Evolutionary conservation across 2,113 vertebrate species (phyloP), one percentile per base, ranked within the genome.

Genomic region (Seriola aureovittata): DNA sequence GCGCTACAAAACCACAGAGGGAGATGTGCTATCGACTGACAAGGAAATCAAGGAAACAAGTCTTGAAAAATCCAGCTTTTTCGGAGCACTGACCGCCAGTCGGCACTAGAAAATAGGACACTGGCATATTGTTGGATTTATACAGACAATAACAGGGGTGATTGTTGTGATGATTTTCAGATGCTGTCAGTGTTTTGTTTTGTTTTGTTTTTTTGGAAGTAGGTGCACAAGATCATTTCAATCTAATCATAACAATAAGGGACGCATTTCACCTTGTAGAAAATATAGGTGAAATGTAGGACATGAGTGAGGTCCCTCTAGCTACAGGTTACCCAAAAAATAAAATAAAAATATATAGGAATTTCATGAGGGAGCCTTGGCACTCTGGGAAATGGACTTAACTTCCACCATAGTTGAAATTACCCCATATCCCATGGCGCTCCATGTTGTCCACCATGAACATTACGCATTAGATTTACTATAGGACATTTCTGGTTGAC

Each of bases 241-340:
- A 29, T 34, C 3, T 48, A 52, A 78, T 76, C 32, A 14, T 70
- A 25, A 63, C 4, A 72, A 40, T 38, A 50, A 84, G 81, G 1
- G 80, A 88, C 83, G 88, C 34, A 14, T 77, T 85, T 91, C 71
- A 88, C 88, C 81, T 84, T 88, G 75, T 69, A 52, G 52, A 85
- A 80, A 68, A 85, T 74, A 55, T 58, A 82, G 40, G 57, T 66
- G 55, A 65, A 90, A 93, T 89, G 85, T 90, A 89, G 91, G 90
- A 88, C 91, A 90, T 76, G 19, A 48, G 9, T 34, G 60, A 82
- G 60, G 81, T 93, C 87, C 92, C 92, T 90, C 85, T 46, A 88
- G 88, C 91, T 90, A 85, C 85, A 91, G 91, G 89, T 92, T 86
- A 92, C 88, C 91, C 88, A 82, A 81, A 91, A 92, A 89, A 81